These are phyloP conservation scores for Puma concolor DNA, from an alignment of 2,113 vertebrate genomes.

Conservation along the genomic window DNA sequence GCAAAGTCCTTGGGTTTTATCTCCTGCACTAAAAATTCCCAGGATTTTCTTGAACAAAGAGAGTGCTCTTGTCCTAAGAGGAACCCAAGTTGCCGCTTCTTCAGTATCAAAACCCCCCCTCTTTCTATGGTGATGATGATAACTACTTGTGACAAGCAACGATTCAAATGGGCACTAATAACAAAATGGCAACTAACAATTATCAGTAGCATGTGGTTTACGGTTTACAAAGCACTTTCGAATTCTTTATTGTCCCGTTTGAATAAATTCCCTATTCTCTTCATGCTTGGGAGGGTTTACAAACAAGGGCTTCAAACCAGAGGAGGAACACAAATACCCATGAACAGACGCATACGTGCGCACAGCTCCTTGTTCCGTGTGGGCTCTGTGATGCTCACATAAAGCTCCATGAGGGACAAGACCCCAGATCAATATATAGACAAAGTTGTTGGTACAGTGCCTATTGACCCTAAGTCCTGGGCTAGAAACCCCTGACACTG, in stretches of 20 bases:
- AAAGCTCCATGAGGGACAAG: not conserved
- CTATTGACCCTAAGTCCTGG: not conserved
- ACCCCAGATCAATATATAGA: not conserved
- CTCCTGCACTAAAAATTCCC: not conserved
- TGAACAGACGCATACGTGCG: rapidly evolving
- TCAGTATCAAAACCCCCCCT: not conserved
- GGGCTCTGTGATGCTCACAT: not conserved
- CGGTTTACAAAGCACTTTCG: conserved; percentile 18
- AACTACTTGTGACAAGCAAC: not conserved
- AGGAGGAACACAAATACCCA: not conserved
- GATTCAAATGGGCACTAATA: not conserved
- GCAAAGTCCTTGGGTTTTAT: not conserved
- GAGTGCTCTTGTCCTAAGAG: not conserved
- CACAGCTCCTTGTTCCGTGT: not conserved
- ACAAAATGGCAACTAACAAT: not conserved
- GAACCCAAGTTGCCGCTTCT: not conserved
- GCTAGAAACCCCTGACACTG: conserved; percentile 17
- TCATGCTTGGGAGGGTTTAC: not conserved
- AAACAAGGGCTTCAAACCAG: not conserved
- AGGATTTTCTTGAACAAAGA: not conserved
- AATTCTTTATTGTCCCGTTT: conserved; percentile 2
- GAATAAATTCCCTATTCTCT: conserved; percentile 19
- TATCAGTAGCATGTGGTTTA: conserved; percentile 18
- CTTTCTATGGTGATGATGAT: not conserved
- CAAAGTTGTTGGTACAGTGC: not conserved